These are phyloP conservation scores for Lasaia peninsularis DNA, from an alignment of 1,140 invertebrate species.

Conservation along the genomic window DNA sequence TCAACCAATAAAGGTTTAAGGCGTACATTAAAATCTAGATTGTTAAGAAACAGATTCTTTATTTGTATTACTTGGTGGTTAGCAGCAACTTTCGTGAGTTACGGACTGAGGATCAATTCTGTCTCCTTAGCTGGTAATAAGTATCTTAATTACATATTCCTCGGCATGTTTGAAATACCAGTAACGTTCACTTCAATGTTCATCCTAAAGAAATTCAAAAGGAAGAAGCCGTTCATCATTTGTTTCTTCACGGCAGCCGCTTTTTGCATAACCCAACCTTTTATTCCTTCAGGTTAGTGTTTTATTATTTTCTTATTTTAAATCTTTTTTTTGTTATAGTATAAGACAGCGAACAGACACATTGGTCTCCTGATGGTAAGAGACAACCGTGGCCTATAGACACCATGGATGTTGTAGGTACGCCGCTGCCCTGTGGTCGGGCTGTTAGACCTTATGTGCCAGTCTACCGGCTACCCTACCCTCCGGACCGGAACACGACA, in stretches of 20 bases:
- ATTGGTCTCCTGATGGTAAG: too few relatives aligned
- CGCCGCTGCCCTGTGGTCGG: too few relatives aligned
- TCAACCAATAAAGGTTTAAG: slow-evolving; percentile 31
- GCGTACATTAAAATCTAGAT: slow-evolving; percentile 44
- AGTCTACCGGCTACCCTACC: too few relatives aligned
- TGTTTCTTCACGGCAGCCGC: slow-evolving; percentile 45
- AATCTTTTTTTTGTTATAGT: too few relatives aligned
- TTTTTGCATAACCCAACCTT: slow-evolving; percentile 51
- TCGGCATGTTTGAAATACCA: slow-evolving; percentile 81
- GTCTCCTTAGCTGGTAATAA: slow-evolving; percentile 83
- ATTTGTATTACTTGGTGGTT: slow-evolving; percentile 84
- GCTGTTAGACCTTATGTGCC: too few relatives aligned
- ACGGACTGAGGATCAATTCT: slow-evolving; percentile 87
- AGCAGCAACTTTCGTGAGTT: slow-evolving; percentile 85
- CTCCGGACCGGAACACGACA: too few relatives aligned
- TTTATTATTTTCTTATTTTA: too few relatives aligned
- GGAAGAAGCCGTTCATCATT: slow-evolving; percentile 45
- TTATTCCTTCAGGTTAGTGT: slow-evolving; percentile 50
- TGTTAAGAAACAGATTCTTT: slow-evolving; percentile 50
- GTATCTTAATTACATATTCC: slow-evolving; percentile 83
- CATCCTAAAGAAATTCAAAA: slow-evolving; percentile 43
- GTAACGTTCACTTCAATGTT: slow-evolving; percentile 78
- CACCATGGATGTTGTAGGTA: too few relatives aligned
- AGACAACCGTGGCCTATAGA: too few relatives aligned
- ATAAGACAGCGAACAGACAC: too few relatives aligned